phyloP scores from a whole-genome alignment of 23 tunicate species.

The Styela clava region DNA sequence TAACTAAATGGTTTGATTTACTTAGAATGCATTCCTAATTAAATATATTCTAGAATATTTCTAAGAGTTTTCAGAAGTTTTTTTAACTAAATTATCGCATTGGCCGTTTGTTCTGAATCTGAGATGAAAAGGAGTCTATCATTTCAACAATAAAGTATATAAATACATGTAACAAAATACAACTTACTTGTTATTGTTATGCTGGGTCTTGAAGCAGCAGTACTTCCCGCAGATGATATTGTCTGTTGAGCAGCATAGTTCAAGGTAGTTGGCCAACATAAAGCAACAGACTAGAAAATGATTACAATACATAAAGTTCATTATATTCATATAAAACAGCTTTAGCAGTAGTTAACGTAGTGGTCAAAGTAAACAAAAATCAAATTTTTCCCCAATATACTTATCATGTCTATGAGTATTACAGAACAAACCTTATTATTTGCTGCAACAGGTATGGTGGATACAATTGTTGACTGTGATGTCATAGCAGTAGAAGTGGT shows the following conservation, averaged over 20 bases:
- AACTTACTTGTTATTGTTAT: constrained; percentile 14
- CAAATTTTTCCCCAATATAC: background rate
- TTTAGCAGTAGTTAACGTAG: background rate
- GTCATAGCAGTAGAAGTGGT: constrained; percentile 27
- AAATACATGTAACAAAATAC: background rate
- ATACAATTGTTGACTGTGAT: constrained; percentile 23
- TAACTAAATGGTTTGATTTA: no score
- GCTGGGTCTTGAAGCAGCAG: constrained; percentile 5
- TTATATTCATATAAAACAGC: no score
- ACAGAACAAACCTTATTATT: constrained; percentile 1
- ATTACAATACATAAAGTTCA: background rate
- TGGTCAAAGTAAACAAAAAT: background rate
- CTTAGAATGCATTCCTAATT: no score
- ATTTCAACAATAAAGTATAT: no score
- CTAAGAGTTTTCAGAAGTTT: no score
- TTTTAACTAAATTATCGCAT: no score
- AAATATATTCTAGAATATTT: no score
- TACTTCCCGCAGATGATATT: background rate
- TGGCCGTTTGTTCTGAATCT: no score
- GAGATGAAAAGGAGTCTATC: no score
- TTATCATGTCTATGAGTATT: no score
- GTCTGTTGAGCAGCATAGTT: background rate
- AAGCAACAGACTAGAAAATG: background rate
- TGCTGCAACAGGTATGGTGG: constrained; percentile 4
- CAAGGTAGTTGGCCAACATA: background rate